Conservation (phyloP, 2,113 vertebrate genomes). For the rat (Rattus norvegicus) region DNA sequence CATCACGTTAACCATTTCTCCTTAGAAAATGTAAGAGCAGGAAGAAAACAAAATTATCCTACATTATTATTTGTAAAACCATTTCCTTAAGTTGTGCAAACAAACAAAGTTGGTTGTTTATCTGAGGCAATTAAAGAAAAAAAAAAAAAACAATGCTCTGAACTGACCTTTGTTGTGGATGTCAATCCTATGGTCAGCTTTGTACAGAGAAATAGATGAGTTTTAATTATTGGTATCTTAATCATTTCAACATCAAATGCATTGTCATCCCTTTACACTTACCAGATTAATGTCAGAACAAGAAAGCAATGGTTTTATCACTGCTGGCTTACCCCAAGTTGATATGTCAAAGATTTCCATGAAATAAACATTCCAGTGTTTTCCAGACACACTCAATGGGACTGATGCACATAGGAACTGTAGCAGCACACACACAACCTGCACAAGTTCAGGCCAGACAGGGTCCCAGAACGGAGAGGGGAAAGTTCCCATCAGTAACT, state of each 20-base stretch:
- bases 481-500: background rate
- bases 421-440: background rate
- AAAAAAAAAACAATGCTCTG: background rate
- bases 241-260: background rate
- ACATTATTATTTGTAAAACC: conserved; percentile 47
- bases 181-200: background rate
- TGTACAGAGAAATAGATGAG: background rate
- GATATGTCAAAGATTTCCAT: background rate
- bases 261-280: background rate
- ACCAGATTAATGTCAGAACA: background rate
- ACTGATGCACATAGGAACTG: background rate
- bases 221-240: background rate
- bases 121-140: conserved; percentile 32
- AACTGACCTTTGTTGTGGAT: background rate
- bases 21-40: conserved; percentile 21
- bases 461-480: background rate
- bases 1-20: conserved; percentile 6
- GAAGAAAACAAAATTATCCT: background rate
- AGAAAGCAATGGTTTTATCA: background rate
- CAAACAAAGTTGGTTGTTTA: background rate
- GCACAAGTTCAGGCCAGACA: background rate
- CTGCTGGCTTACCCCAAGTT: background rate
- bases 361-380: background rate
- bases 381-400: background rate
- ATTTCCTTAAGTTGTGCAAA: background rate